A percentile compares a stretch with the other conserved stretches of the same genome.
These are phyloP conservation scores for Carettochelys insculpta DNA, from an alignment of 2,113 vertebrate genomes.

Conservation along the genomic window DNA sequence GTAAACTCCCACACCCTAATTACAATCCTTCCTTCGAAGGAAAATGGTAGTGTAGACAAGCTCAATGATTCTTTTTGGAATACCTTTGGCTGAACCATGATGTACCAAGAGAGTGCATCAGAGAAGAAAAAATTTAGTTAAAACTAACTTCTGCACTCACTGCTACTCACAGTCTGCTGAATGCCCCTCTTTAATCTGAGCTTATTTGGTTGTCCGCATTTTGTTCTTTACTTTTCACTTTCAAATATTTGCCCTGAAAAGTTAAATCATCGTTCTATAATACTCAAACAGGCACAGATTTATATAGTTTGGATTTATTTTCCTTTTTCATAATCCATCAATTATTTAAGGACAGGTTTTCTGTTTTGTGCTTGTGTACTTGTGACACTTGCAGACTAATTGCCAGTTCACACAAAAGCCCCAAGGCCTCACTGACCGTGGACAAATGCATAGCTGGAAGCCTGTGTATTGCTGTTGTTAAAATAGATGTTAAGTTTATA, in stretches of 20 bases:
- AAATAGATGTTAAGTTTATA: not conserved
- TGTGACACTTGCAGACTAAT: not conserved
- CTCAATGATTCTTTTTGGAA: no score
- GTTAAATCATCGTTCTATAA: not conserved
- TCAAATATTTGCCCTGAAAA: not conserved
- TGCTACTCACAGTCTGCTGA: not conserved
- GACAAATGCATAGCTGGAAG: not conserved
- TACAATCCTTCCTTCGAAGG: no score
- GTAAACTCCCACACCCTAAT: no score
- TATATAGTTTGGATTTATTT: not conserved
- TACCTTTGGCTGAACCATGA: not conserved
- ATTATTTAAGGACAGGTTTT: constrained; percentile 14
- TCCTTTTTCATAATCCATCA: constrained; percentile 2
- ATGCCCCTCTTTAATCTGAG: not conserved
- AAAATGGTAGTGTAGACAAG: no score
- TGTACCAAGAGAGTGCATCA: constrained; percentile 36
- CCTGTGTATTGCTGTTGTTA: not conserved
- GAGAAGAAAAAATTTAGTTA: constrained; percentile 8
- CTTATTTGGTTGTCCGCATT: not conserved
- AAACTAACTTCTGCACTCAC: constrained; percentile 26
- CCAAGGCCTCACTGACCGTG: not conserved
- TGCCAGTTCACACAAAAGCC: not conserved
- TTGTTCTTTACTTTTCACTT: not conserved
- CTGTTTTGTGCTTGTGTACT: constrained; percentile 5
- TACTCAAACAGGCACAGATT: constrained; percentile 1